Evolutionary conservation across 2,888 invertebrate genomes (phyloP).

Genomic region (Drosophila colorata): DNA sequence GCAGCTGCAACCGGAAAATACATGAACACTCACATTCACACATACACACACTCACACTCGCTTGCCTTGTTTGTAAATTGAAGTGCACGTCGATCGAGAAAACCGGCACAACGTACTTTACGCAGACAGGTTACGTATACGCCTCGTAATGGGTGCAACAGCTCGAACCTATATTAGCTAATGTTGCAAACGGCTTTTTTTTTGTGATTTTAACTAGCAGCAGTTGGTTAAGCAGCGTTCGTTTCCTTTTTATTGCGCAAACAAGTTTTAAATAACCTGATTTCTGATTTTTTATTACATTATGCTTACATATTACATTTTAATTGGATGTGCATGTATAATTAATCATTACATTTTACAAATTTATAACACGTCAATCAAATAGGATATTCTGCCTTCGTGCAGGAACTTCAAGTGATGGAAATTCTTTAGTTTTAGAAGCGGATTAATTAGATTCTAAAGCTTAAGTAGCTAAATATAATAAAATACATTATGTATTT

Average conservation of each 20-base stretch:
- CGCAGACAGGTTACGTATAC: constrained; percentile 67
- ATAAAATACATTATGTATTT: no score
- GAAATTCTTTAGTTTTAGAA: no score
- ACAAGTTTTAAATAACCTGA: not conserved
- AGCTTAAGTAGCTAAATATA: no score
- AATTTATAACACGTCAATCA: no score
- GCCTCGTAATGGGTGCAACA: constrained; percentile 41
- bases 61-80: constrained; percentile 64
- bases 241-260: not conserved
- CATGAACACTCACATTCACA: constrained; percentile 27
- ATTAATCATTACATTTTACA: not conserved
- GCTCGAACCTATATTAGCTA: constrained; percentile 63
- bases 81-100: constrained; percentile 72
- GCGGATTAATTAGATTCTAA: no score
- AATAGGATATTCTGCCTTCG: no score
- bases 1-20: constrained; percentile 63
- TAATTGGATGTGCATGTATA: no score
- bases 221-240: not conserved
- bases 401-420: no score
- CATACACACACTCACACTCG: constrained; percentile 20
- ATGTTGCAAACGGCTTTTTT: constrained; percentile 37
- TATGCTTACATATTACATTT: not conserved
- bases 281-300: not conserved
- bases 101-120: constrained; percentile 69
- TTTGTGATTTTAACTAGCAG: not conserved